Conservation (phyloP, 2,888 invertebrate species). For the Mesorhabditis sp. region DNA sequence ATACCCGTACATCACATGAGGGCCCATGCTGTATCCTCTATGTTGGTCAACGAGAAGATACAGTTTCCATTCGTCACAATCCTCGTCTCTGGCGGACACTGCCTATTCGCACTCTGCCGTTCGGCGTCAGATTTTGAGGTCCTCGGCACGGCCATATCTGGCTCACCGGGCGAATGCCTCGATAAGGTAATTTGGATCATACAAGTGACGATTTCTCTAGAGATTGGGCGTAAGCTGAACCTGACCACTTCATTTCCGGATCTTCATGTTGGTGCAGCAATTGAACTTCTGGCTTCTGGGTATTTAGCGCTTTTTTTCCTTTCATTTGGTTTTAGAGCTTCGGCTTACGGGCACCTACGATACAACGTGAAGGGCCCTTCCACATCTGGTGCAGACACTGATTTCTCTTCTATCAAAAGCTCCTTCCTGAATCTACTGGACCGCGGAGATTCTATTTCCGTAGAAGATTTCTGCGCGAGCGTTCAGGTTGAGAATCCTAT, state of each 20-base stretch:
- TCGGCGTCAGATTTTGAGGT: constrained; percentile 33
- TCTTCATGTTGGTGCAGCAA: constrained; percentile 33
- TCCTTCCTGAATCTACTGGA: constrained; percentile 22
- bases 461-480: constrained; percentile 31
- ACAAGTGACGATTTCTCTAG: constrained; percentile 6
- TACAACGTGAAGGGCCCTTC: constrained; percentile 21
- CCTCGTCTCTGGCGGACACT: constrained; percentile 53
- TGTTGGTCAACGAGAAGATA: constrained; percentile 63
- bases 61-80: constrained; percentile 47
- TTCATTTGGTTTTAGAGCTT: constrained; percentile 15
- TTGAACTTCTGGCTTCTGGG: constrained; percentile 21
- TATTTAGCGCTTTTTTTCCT: background rate
- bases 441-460: constrained; percentile 8
- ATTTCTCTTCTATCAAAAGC: constrained; percentile 37
- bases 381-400: constrained; percentile 27
- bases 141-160: constrained; percentile 25
- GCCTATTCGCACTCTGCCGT: constrained; percentile 36
- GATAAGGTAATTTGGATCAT: constrained; percentile 42
- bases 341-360: constrained; percentile 20
- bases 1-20: constrained; percentile 99
- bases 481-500: constrained; percentile 16
- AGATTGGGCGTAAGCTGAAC: constrained; percentile 22
- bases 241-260: constrained; percentile 10
- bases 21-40: constrained; percentile 85
- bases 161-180: constrained; percentile 50